Conservation (phyloP, 2,888 invertebrate genomes). For the Melipona beecheii region DNA sequence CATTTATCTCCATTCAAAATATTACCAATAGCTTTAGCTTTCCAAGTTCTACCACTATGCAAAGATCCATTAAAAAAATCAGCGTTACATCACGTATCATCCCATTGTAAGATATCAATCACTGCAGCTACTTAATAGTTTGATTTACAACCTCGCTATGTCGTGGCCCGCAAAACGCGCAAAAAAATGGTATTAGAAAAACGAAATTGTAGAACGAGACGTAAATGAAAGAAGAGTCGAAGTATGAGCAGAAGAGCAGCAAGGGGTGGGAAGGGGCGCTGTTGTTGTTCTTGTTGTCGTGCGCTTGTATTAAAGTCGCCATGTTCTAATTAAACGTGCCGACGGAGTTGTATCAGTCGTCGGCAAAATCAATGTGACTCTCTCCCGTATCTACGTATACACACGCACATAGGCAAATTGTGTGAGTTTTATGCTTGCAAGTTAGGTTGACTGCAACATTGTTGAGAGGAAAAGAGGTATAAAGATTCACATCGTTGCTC, state of each 20-base stretch:
- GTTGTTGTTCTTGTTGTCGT: slow-evolving; percentile 83
- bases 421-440: not conserved
- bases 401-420: not conserved
- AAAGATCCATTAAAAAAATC: not conserved
- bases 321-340: slow-evolving; percentile 83
- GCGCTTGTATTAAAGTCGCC: slow-evolving; percentile 83
- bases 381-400: slow-evolving; percentile 7
- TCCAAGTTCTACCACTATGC: not conserved
- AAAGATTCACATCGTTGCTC: not conserved
- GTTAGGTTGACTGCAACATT: slow-evolving; percentile 4
- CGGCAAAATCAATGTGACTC: slow-evolving; percentile 81
- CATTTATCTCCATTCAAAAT: not conserved
- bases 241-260: slow-evolving; percentile 7
- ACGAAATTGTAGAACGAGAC: not conserved
- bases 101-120: not conserved
- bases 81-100: not conserved
- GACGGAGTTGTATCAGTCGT: slow-evolving; percentile 83
- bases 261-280: slow-evolving; percentile 69
- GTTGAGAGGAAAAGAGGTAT: not conserved
- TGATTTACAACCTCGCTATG: not conserved
- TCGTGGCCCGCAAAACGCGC: not conserved
- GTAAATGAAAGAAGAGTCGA: slow-evolving; percentile 16
- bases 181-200: not conserved
- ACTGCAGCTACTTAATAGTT: not conserved
- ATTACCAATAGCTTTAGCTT: not conserved